These are phyloP conservation scores for Drosophila koepferae DNA, from an alignment of 2,888 invertebrate genomes.

Conservation along the genomic window DNA sequence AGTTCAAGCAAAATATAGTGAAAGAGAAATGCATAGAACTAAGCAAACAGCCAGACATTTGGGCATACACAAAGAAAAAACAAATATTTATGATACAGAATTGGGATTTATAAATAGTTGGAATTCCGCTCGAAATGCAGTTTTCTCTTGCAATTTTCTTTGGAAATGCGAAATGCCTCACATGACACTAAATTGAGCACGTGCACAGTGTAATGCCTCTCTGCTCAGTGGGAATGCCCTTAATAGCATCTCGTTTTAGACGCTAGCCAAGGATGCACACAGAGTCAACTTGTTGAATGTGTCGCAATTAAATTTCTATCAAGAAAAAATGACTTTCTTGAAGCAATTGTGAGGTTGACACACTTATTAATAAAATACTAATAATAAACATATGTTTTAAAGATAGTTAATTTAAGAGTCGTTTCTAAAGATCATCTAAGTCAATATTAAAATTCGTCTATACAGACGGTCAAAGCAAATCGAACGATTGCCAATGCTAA, in stretches of 20 bases:
- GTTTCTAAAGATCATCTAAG: constrained; percentile 9
- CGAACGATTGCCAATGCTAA: constrained; percentile 34
- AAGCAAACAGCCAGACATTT: constrained; percentile 51
- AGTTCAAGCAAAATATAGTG: constrained; percentile 12
- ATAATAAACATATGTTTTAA: not conserved
- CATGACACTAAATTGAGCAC: constrained; percentile 22
- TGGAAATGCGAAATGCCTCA: constrained; percentile 63
- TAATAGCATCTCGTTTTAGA: not conserved
- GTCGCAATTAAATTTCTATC: not conserved
- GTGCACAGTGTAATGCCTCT: constrained; percentile 21
- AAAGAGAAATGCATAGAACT: constrained; percentile 32
- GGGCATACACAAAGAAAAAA: constrained; percentile 36
- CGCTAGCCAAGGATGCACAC: not conserved
- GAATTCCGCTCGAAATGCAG: constrained; percentile 30
- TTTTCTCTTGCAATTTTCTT: constrained; percentile 31
- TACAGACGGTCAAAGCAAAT: constrained; percentile 23
- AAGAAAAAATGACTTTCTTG: not conserved
- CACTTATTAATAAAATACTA: not conserved
- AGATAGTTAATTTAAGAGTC: constrained; percentile 13
- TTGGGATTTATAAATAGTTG: constrained; percentile 55
- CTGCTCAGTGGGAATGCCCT: not conserved
- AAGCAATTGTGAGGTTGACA: not conserved
- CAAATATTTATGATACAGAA: constrained; percentile 37
- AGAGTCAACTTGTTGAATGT: constrained; percentile 45
- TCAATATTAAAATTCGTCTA: constrained; percentile 9